These are phyloP conservation scores for Dasypogon diadema DNA, from an alignment of 2,888 invertebrate species.

Conservation along the genomic window DNA sequence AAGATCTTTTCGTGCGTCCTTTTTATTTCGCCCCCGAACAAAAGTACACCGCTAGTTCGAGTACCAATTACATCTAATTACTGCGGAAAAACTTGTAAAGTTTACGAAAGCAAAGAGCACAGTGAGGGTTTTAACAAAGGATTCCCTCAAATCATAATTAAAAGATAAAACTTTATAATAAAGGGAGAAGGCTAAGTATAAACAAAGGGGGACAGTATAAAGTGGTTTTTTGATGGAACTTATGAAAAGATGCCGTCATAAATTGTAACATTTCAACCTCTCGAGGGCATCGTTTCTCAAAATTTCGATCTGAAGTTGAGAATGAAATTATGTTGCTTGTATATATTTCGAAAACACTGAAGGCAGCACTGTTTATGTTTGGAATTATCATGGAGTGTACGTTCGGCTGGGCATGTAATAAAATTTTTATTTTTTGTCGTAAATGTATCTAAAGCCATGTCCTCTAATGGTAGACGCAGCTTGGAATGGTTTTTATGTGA, in stretches of 20 bases:
- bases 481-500: no score
- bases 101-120: slow-evolving; percentile 13
- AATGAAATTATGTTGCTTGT: no score
- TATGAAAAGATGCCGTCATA: background rate
- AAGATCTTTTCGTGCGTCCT: background rate
- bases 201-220: slow-evolving; percentile 5
- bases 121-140: slow-evolving; percentile 5
- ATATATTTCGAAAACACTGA: no score
- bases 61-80: slow-evolving; percentile 44
- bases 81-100: slow-evolving; percentile 30
- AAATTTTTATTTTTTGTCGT: no score
- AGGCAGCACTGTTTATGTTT: no score
- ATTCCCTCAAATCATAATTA: slow-evolving; percentile 24
- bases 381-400: no score
- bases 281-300: background rate
- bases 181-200: background rate
- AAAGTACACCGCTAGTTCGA: slow-evolving; percentile 13
- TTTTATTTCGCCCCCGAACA: background rate
- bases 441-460: no score
- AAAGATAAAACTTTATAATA: slow-evolving; percentile 27
- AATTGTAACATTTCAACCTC: background rate
- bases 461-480: no score
- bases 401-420: no score
- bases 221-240: background rate
- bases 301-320: no score